Conservation (phyloP, 2,888 invertebrate genomes). For the Drosophila trichaetosa region DNA sequence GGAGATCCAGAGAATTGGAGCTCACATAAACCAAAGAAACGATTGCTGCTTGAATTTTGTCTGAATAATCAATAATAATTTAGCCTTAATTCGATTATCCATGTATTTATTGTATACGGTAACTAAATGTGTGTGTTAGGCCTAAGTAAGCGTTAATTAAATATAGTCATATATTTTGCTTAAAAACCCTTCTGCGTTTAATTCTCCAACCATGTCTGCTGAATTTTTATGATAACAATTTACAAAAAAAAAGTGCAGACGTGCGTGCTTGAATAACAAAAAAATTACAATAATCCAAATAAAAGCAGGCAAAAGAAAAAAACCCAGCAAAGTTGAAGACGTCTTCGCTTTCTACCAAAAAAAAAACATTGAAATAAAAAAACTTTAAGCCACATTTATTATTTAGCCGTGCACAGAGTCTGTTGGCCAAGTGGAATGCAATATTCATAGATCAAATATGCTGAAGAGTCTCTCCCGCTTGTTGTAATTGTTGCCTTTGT, state of each 20-base stretch:
- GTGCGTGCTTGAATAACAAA: constrained; percentile 66
- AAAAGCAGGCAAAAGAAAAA: constrained; percentile 9
- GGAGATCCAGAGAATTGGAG: constrained; percentile 11
- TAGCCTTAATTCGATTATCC: constrained; percentile 66
- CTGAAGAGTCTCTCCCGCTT: constrained; percentile 28
- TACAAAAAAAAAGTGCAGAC: constrained; percentile 56
- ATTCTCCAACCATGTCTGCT: constrained; percentile 38
- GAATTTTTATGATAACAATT: constrained; percentile 72
- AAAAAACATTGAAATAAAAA: background rate
- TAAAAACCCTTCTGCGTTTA: constrained; percentile 18
- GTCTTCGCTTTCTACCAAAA: constrained; percentile 64
- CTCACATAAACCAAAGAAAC: constrained; percentile 68
- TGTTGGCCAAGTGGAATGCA: constrained; percentile 55
- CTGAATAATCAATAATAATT: constrained; percentile 66
- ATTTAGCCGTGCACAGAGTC: constrained; percentile 43
- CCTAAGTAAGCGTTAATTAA: constrained; percentile 76
- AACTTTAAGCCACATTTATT: constrained; percentile 42
- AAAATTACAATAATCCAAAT: constrained; percentile 12
- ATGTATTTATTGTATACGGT: constrained; percentile 51
- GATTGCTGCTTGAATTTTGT: constrained; percentile 70
- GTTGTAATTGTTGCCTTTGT: constrained; percentile 40
- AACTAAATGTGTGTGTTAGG: constrained; percentile 80
- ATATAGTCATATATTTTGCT: constrained; percentile 67
- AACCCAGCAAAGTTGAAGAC: constrained; percentile 17
- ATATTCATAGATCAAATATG: constrained; percentile 72